Base-by-base conservation (phyloP, 2,888 invertebrate species). In the Eubasilissa splendida region DNA sequence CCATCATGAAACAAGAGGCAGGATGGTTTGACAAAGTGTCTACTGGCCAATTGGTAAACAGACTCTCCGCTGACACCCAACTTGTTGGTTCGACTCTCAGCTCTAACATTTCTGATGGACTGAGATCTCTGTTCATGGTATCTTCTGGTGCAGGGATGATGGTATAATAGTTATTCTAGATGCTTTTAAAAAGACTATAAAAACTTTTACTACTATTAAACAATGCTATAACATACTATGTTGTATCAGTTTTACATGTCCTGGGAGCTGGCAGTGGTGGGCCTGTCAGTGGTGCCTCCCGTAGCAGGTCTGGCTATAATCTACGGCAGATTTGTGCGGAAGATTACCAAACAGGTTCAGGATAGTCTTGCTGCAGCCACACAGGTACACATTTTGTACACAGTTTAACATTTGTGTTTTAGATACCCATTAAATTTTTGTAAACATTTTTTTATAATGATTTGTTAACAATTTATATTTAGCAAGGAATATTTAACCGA, bases 71-170 rank as follows among this genome's bases (percentile, higher is more conserved):
- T 9, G 99, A 99, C 87, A 96, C 98, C 0, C 94, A 96, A 84
- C 90, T 98, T 14, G 97, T 99, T 7, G 97, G 98, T 7, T 94
- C 96, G 82, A 96, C 98, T 58, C 91, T 99, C 1, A 98, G 98
- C 77, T 95, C 94, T 86, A 99, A 99, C 89, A 93, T 99, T 80
- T 97, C 98, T 2, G 99, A 99, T 89, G 99, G 99, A 0, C 88
- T 99, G 33, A 90, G 99, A 70, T 96, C 98, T 0, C 87, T 94
- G 3, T 94, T 97, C 81, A 97, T 97, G 94, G 95, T 96, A 9
- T 88, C 93, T 50, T 96, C 96, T 65, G 97, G 98, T 0, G 94
- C 97, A 58, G 94, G 95, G 50, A 97, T 99, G 96, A 99, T 99
- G 99, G 96, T 97, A 88, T 87, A 22, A 10, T 22, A 22, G 22